Evolutionary conservation across 1,140 invertebrate species (phyloP).

Genomic region (Pogonomyrmex barbatus): DNA sequence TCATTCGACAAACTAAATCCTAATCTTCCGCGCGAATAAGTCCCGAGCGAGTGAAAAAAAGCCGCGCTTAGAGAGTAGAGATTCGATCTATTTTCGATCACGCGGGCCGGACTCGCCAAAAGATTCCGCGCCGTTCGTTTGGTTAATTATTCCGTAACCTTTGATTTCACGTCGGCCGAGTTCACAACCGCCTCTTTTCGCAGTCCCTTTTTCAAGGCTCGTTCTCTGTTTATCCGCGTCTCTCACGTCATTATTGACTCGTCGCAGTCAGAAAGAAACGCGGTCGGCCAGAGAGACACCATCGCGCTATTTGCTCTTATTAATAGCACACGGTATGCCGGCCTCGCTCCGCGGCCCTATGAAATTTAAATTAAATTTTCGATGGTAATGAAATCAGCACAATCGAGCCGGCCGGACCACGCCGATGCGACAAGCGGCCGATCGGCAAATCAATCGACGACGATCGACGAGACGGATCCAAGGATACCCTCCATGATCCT

Average conservation of each 20-base stretch:
- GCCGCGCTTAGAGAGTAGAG: background rate
- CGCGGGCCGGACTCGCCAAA: background rate
- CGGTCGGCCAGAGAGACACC: slow-evolving; percentile 15
- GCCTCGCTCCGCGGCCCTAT: slow-evolving; percentile 3
- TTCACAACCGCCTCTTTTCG: background rate
- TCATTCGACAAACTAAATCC: background rate
- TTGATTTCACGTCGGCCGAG: slow-evolving; percentile 14
- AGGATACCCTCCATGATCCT: slow-evolving; percentile 39
- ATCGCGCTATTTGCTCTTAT: slow-evolving; percentile 56
- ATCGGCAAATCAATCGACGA: slow-evolving; percentile 47
- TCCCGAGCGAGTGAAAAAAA: background rate
- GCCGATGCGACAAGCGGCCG: slow-evolving; percentile 41
- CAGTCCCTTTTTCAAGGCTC: background rate
- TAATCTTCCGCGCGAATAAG: background rate
- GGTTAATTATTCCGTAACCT: slow-evolving; percentile 27
- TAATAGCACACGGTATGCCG: slow-evolving; percentile 55
- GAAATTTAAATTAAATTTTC: slow-evolving; percentile 65
- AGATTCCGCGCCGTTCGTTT: background rate
- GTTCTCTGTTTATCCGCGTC: slow-evolving; percentile 38
- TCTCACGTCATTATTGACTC: slow-evolving; percentile 41
- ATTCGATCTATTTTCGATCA: background rate
- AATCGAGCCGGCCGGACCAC: slow-evolving; percentile 37
- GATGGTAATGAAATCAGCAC: slow-evolving; percentile 65
- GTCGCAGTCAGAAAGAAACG: slow-evolving; percentile 47
- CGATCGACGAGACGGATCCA: slow-evolving; percentile 46